Conservation (phyloP, 2,113 vertebrate species). For the Castor canadensis region DNA sequence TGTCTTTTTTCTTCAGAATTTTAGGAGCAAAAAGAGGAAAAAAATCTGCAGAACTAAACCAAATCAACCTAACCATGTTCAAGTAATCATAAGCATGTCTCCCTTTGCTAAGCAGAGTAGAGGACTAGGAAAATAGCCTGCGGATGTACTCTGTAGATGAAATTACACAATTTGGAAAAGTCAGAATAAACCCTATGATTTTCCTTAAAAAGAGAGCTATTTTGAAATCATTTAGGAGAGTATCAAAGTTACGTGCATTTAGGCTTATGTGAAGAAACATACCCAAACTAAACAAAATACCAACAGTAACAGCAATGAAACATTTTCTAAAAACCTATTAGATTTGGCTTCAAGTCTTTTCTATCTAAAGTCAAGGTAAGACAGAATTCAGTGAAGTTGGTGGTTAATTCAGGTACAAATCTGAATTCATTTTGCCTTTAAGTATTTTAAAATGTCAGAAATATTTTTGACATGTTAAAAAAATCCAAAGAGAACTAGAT, state of each 20-base stretch:
- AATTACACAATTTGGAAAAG: neutral
- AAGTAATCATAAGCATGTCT: neutral
- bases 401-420: neutral
- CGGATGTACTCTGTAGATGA: neutral
- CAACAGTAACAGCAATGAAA: neutral
- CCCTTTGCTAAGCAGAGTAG: neutral
- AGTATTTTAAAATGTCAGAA: constrained; percentile 48
- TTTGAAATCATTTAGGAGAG: constrained; percentile 5
- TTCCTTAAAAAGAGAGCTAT: neutral
- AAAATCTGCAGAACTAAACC: neutral
- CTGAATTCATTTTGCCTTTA: constrained; percentile 40
- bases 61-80: neutral
- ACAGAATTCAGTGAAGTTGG: neutral
- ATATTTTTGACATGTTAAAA: constrained; percentile 15
- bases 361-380: neutral
- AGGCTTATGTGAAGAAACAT: neutral
- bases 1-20: neutral
- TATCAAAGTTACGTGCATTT: neutral
- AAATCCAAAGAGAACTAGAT: neutral
- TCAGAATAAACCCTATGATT: neutral
- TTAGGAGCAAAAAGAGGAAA: neutral
- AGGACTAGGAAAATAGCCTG: neutral
- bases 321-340: neutral
- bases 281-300: neutral
- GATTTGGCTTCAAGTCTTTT: constrained; percentile 15